Base-by-base conservation (phyloP, 1,140 invertebrate genomes). In the Steinernema khuongi region DNA sequence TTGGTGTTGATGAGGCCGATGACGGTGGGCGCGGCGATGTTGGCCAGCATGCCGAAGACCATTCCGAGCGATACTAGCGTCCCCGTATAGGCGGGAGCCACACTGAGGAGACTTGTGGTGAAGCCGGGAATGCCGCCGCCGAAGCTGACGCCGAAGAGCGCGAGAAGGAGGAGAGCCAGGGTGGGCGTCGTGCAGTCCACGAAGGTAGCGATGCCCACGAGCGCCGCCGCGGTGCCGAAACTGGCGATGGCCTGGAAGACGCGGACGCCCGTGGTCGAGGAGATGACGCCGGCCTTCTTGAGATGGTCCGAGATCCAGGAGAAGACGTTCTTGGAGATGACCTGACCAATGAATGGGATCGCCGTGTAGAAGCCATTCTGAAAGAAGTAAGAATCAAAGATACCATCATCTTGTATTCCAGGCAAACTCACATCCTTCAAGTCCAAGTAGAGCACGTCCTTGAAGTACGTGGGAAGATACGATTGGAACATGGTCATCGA, bases 391-490 rank as follows among this genome's bases (percentile, higher is more conserved):
- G n/a, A n/a, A n/a, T n/a, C n/a, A n/a, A n/a, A n/a, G n/a, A n/a
- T n/a, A 69, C 11, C 7, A 41, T 41, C 36, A n/a, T 7, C 36
- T 7, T n/a, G 36, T 41, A 11, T 41, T 7, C 7, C 7, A n/a
- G 7, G 36, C 7, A 41, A 41, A 41, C 67, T 18, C 70, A 74
- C 72, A 1, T 67, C 68, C 41, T 69, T 74, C 29, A 74, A 33
- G n/a, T 68, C 72, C 41, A 74, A 72, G 69, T 69, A 68, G 7
- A 74, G 72, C 1, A 74, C 72, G 17, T 74, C 72, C 30, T 74
- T 74, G 67, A 74, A 74, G 19, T 74, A 74, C n/a, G 72, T 26
- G 1, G 72, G 72, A 0, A 74, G 68, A 26, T 74, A 74, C n/a
- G 67, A 43, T 74, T 74, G 67, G 28, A 74, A 74, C 18, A 74